Base-by-base conservation (phyloP, 2,888 invertebrate genomes). In the Rhorus exstirpatorius region DNA sequence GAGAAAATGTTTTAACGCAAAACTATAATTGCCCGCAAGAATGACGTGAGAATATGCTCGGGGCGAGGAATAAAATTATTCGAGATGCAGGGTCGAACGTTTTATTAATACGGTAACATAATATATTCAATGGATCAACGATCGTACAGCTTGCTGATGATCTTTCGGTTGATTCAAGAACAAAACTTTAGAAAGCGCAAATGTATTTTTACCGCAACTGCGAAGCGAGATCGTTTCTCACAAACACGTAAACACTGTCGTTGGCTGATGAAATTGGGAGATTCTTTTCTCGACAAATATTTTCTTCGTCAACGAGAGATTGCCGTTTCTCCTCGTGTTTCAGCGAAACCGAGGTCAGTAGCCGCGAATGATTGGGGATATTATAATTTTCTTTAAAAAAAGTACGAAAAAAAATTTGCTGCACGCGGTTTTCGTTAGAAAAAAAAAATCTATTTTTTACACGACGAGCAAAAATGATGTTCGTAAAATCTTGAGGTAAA, bases 211-310 rank as follows among this genome's bases (percentile, higher is more conserved):
- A 67, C 35, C 19, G 17, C 26, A 8, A n/a, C 19, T n/a, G 41
- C 63, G 63, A 14, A 12, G 14, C 26, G 44, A 51, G n/a, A 77
- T 68, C 49, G 31, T 61, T 49, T 60, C 35, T 21, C 14, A 17
- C 4, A 24, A 67, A 58, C 10, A 60, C 60, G 76, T 60, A 60
- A 76, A 68, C 49, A 49, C 2, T 14, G 14, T 76, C 19, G 44
- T 24, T 35, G 49, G 67, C 68, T 77, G 76, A 77, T 60, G 76
- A 41, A 77, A 70, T 70, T 41, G 17, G 10, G 19, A 26, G 49
- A 70, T 61, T 61, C 21, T 68, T 77, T 68, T 77, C 68, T 68
- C 68, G 51, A 60, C 68, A 68, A n/a, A n/a, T 68, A 21, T 53
- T 68, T 53, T 26, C 12, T 17, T 26, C 26, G 10, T 8, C 3